Base-by-base conservation (phyloP, 2,888 invertebrate species). In the Pterostichus niger region DNA sequence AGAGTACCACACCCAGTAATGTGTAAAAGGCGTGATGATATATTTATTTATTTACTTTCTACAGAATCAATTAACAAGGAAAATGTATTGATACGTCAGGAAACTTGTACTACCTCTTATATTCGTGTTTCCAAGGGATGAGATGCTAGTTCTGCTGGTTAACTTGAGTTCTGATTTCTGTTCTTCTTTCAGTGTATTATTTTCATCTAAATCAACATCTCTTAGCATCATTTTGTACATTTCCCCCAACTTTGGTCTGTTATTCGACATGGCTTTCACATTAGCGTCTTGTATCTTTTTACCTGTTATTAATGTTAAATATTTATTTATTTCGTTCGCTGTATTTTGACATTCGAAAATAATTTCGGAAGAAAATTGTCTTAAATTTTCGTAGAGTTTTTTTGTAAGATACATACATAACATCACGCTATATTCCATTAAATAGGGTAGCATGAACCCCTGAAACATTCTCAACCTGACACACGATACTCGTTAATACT, bases 191-290 rank as follows among this genome's bases (percentile, higher is more conserved):
- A 3, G 5, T 3, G 2, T 6, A 6, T 31, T 49, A 31, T 52
- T 31, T 49, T 46, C 33, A 5, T 75, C 52, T 24, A n/a, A 33
- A 6, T 33, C 13, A 35, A 17, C 24, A 7, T 31, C 68, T 40
- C 11, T 15, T 9, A 40, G 4, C 17, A 44, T 44, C 3, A 13
- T 5, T 40, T 13, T 17, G 17, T 56, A 35, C 15, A 44, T 35
- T 31, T 77, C 59, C 0, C 80, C 80, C 6, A 80, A 7, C 52
- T 80, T 80, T 35, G 13, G 13, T 80, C 68, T 80, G 5, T 46
- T 64, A 35, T 49, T 80, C 9, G 35, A 49, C 10, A 80, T 4
- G 33, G 52, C 80, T 49, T 64, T 61, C 33, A 68, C 9, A 52
- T 80, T 80, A 11, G 10, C 80, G 33, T 64, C 52, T 33, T 13